Evolutionary conservation across 1,140 invertebrate genomes (phyloP), one percentile per base, ranked within the genome.

Genomic region (Laupala kohalensis): DNA sequence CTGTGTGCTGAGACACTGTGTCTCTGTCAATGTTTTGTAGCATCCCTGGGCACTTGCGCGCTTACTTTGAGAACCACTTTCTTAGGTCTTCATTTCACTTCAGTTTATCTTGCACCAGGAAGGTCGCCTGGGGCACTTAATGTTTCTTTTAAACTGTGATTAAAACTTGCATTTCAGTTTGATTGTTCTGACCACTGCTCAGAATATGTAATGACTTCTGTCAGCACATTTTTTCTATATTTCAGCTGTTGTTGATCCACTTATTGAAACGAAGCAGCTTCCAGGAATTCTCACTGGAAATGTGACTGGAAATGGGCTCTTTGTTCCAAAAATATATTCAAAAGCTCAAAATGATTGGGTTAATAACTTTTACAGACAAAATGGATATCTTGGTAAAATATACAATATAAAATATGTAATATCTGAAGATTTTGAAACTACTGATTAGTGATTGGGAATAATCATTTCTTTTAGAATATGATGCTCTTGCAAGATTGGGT

Each of bases 281-380:
- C 87, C 88, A 71, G 96, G 95, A 2, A 82, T 86, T 37, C 78
- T 98, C 1, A 92, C 90, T 71, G 94, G 93, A 4, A 88, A 89
- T 74, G 86, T 89, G 76, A 82, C 82, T 37, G 82, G 86, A 73
- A 90, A 90, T 77, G 88, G 90, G 69, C 87, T 90, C 66, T 98
- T 94, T 81, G 89, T 97, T 70, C 96, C 96, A 69, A 87, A 90
- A 74, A 89, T 95, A 76, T 96, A 97, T 79, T 90, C 91, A 3
- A 93, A 91, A 80, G 90, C 87, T 75, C 90, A 95, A 80, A 88
- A 84, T 78, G 91, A 97, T 76, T 98, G 94, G 93, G 90, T 97
- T 0, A 87, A 91, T 74, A 91, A 88, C 75, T 98, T 97, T 81
- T 97, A 91, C 77, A 93, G 89, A 78, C 94, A 97, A 80, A 98